Base-by-base conservation (phyloP, 2,888 invertebrate species). In the Marronus borbonicus region DNA sequence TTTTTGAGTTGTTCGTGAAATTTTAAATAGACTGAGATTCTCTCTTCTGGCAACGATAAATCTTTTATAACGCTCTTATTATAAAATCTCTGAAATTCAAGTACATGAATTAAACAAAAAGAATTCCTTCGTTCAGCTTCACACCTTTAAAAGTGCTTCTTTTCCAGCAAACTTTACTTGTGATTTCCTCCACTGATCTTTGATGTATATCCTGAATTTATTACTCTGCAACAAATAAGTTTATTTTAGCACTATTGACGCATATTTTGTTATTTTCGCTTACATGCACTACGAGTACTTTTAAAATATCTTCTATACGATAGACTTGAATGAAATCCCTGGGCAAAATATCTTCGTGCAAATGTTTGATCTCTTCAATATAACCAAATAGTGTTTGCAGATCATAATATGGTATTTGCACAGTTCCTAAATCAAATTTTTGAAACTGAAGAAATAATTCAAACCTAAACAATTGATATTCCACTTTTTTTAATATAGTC, bases 101-200 rank as follows among this genome's bases (percentile, higher is more conserved):
- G 24, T 60, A 28, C 8, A 66, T 8, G 12, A 8, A 8, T 12
- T 44, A 12, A 44, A 44, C 12, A 44, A 12, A 2, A 44, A 5
- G 5, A 36, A 36, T 36, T 36, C 5, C 31, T 36, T 36, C 3
- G 8, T 58, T 58, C 2, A 17, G 20, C 20, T 52, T 44, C 44
- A 7, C 1, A 76, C 79, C 72, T 76, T 79, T 7, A 76, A 39
- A 55, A 79, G 62, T 20, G 58, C 76, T 70, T 76, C 10, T 28
- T 70, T 79, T 28, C 79, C 79, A 20, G 36, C 36, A 20, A 79
- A 76, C 44, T 76, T 75, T 0, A 60, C 52, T 36, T 76, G 68
- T 7, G 70, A 76, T 52, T 79, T 79, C 28, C 62, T 69, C 66
- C 78, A 80, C 31, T 80, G 76, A 50, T 80, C 80, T 62, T 70